Conservation (phyloP, 2,797 vertebrate species). For the Bryconaethiops microstoma region DNA sequence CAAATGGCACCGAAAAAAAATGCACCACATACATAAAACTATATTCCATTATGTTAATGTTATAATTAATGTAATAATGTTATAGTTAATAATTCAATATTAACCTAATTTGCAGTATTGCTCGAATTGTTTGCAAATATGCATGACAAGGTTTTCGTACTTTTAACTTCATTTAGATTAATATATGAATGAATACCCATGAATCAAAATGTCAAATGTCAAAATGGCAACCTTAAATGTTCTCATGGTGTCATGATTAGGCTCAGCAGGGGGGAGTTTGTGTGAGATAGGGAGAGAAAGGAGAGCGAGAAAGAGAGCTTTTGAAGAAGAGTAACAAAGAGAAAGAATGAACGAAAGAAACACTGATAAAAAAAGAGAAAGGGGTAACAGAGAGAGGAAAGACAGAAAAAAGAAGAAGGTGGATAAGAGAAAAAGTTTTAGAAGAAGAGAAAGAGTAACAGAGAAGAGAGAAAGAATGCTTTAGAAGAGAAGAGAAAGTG, state of each 20-base stretch:
- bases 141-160: too few species aligned
- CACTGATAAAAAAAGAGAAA: too few species aligned
- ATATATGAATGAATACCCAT: not conserved
- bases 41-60: not conserved
- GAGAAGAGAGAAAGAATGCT: not conserved
- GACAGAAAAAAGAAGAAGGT: too few species aligned
- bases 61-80: not conserved
- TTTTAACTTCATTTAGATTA: too few species aligned
- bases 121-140: too few species aligned
- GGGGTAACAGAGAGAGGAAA: not conserved
- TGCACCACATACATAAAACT: not conserved
- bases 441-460: not conserved
- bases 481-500: slow-evolving; percentile 8
- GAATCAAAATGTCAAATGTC: slow-evolving; percentile 44
- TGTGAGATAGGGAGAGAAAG: not conserved
- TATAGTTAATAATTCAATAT: too few species aligned
- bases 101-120: too few species aligned
- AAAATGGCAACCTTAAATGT: slow-evolving; percentile 57
- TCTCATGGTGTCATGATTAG: slow-evolving; percentile 48
- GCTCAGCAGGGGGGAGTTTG: slow-evolving; percentile 13
- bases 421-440: too few species aligned
- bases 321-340: too few species aligned
- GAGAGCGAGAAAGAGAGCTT: not conserved
- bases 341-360: too few species aligned
- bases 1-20: not conserved